A percentile compares a stretch with the other conserved stretches of the same genome.
Conservation (phyloP, 2,113 vertebrate species). For the Sorex fumeus region DNA sequence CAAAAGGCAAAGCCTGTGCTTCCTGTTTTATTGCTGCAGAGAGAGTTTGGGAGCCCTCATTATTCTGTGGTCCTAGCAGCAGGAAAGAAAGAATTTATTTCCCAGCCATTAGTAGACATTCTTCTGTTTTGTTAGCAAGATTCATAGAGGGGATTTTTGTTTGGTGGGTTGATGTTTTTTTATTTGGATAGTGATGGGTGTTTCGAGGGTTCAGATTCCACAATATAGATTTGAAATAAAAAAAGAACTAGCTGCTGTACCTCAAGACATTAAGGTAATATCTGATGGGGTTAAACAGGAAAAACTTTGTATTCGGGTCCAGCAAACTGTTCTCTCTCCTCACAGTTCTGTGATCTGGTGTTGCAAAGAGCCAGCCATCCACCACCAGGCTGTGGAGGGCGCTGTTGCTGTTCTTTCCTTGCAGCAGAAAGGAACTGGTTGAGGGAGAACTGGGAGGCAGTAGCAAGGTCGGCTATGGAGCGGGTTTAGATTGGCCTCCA, state of each 20-base stretch:
- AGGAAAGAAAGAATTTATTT: constrained; percentile 79
- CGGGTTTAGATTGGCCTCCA: neutral
- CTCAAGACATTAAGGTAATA: neutral
- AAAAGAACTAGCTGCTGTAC: neutral
- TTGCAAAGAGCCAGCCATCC: neutral
- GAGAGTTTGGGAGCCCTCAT: constrained; percentile 70
- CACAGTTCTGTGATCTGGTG: neutral
- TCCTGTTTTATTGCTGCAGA: constrained; percentile 65
- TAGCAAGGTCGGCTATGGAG: accelerated
- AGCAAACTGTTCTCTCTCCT: neutral
- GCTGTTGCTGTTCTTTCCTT: neutral
- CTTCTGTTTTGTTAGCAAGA: constrained; percentile 75
- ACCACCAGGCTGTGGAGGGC: neutral
- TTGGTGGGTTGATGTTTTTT: neutral
- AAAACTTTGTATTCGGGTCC: neutral
- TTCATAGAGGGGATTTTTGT: constrained; percentile 51
- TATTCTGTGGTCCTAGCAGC: constrained; percentile 71
- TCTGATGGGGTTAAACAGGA: neutral
- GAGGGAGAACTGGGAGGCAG: neutral
- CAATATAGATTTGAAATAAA: constrained; percentile 34
- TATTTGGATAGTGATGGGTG: constrained; percentile 18
- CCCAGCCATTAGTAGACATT: constrained; percentile 66
- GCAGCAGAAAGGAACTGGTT: neutral
- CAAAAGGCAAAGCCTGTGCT: constrained; percentile 68
- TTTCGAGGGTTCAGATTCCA: constrained; percentile 55